Base-by-base conservation (phyloP, 2,888 invertebrate species). In the Acronicta psi region DNA sequence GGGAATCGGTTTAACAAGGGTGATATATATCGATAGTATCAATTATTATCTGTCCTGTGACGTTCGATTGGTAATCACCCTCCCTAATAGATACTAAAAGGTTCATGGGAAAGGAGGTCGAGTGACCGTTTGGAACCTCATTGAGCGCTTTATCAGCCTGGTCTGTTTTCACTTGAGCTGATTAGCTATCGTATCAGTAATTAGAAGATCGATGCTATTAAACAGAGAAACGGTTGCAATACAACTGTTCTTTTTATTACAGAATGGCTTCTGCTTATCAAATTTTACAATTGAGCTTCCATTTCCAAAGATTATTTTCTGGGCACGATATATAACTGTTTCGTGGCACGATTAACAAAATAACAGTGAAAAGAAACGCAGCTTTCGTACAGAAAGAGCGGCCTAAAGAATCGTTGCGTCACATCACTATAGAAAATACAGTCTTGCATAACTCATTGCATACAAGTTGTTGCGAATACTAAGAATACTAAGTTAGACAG, bases 1-100 rank as follows among this genome's bases (percentile, higher is more conserved):
- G 94, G 91, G 92, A 93, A 88, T 91, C 70, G 85, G 81, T 88
- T 90, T 90, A 91, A 89, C 90, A 75, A 88, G 92, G 90, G 92
- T 85, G 89, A 85, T 88, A 84, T 88, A 84, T 83, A 86, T 77
- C 77, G 88, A 91, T 90, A 89, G 66, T 80, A 84, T 77, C 87
- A 89, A 91, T 90, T 93, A 91, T 90, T 93, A 93, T 89, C 89
- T 89, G 80, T 84, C 87, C 82, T 75, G 75, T 67, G 58, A 56
- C 73, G 75, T 79, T 78, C 77, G 74, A 81, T 84, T 83, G 73
- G 81, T 67, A 76, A 78, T 73, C 60, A 62, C 81, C 75, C 74
- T 75, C 69, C 80, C 83, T 82, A 86, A 88, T 87, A 76, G 76
- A 69, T 75, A 75, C 77, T 78, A 79, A 77, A 70, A 64, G 69